These are phyloP conservation scores for Acrobasis consociella DNA, from an alignment of 2,888 invertebrate genomes.

Conservation along the genomic window DNA sequence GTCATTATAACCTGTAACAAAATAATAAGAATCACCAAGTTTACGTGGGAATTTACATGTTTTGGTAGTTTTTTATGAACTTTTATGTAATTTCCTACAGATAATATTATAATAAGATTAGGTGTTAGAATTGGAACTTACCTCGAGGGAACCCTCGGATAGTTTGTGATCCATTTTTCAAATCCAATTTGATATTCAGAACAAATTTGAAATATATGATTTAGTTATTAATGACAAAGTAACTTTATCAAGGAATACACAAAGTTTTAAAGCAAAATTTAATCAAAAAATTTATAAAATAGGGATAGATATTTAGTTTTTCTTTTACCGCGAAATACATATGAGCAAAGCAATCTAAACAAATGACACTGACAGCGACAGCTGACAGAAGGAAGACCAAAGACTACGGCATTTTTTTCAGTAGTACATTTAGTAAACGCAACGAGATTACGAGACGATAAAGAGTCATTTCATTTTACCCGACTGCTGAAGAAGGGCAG, in stretches of 20 bases:
- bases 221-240: background rate
- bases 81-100: too few relatives aligned
- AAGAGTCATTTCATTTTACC: too few relatives aligned
- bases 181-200: background rate
- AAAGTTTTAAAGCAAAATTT: background rate
- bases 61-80: too few relatives aligned
- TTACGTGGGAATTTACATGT: background rate
- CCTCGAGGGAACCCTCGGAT: slow-evolving; percentile 75
- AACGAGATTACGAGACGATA: too few relatives aligned
- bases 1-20: slow-evolving; percentile 86
- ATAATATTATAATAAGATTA: too few relatives aligned
- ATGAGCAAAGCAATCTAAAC: background rate
- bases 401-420: too few relatives aligned
- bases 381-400: too few relatives aligned
- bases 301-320: background rate
- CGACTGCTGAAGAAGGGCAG: too few relatives aligned
- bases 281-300: background rate
- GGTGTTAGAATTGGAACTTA: slow-evolving; percentile 35
- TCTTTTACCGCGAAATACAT: background rate
- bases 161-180: slow-evolving; percentile 64
- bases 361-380: background rate
- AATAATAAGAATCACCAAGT: background rate
- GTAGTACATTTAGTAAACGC: too few relatives aligned
- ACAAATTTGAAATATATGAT: background rate
- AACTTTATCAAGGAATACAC: background rate